phyloP scores from a whole-genome alignment of 2,888 invertebrate genomes.

The Phalera bucephala region DNA sequence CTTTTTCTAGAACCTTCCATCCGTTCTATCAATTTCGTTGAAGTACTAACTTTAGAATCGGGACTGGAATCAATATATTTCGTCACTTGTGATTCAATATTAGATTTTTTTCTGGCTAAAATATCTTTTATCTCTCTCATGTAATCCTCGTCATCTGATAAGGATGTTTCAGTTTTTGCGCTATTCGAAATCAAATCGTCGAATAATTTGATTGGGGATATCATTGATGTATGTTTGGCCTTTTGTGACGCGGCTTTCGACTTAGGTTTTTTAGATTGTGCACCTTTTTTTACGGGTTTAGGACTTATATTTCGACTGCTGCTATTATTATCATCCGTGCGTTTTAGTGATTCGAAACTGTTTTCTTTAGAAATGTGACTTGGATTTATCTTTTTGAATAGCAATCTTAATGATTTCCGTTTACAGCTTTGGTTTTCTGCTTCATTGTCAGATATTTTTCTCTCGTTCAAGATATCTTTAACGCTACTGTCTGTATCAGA shows the following conservation, averaged over 20 bases:
- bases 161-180: slow-evolving; percentile 7
- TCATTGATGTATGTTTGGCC: slow-evolving; percentile 29
- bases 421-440: no score
- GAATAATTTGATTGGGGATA: slow-evolving; percentile 54
- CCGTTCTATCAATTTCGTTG: slow-evolving; percentile 6
- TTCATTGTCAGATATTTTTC: no score
- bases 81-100: neutral
- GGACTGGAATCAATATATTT: slow-evolving; percentile 10
- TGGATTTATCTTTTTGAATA: no score
- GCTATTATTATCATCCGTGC: no score
- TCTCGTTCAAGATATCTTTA: no score
- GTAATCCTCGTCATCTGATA: slow-evolving; percentile 28
- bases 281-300: slow-evolving; percentile 1
- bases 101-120: slow-evolving; percentile 1
- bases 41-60: slow-evolving; percentile 23
- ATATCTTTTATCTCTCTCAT: slow-evolving; percentile 19
- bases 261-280: neutral
- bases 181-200: slow-evolving; percentile 26
- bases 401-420: no score
- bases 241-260: neutral
- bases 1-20: slow-evolving; percentile 7
- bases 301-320: neutral
- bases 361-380: slow-evolving; percentile 3
- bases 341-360: neutral
- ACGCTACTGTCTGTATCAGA: slow-evolving; percentile 17